Evolutionary conservation across 2,113 vertebrate species (phyloP).

Genomic region (Tragulus kanchil): DNA sequence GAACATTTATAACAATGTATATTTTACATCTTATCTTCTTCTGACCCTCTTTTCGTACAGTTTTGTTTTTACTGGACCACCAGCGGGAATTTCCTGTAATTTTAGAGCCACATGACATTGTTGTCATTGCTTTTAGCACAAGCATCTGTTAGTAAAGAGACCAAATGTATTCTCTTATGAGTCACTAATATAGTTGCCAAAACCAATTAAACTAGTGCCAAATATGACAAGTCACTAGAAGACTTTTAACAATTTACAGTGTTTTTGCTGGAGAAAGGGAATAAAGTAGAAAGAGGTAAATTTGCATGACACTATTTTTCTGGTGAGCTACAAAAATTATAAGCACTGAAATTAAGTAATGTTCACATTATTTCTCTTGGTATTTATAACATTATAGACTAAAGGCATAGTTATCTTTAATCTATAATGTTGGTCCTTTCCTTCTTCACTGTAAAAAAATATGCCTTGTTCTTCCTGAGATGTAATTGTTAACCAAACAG

Average conservation of each 20-base stretch:
- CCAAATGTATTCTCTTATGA: conserved; percentile 90
- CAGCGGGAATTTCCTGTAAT: conserved; percentile 83
- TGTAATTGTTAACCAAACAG: neutral
- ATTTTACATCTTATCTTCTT: conserved; percentile 78
- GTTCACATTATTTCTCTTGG: neutral
- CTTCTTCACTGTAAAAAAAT: neutral
- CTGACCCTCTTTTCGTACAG: conserved; percentile 22
- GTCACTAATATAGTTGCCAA: conserved; percentile 91
- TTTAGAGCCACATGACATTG: conserved; percentile 90
- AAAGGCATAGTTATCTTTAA: neutral
- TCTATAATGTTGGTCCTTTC: neutral
- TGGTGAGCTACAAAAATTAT: neutral
- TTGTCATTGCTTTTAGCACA: conserved; percentile 88
- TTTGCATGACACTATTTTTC: neutral
- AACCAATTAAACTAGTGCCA: conserved; percentile 92
- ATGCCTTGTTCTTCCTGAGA: neutral
- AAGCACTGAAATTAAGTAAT: neutral
- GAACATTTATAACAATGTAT: conserved; percentile 49
- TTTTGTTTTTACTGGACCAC: conserved; percentile 84
- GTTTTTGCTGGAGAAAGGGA: conserved; percentile 7
- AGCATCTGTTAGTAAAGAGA: conserved; percentile 88
- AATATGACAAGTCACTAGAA: conserved; percentile 91
- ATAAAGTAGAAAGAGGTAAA: conserved; percentile 53
- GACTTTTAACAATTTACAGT: conserved; percentile 86
- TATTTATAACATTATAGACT: neutral